Conservation (phyloP, 2,797 vertebrate genomes). For the Pogoniulus pusillus region DNA sequence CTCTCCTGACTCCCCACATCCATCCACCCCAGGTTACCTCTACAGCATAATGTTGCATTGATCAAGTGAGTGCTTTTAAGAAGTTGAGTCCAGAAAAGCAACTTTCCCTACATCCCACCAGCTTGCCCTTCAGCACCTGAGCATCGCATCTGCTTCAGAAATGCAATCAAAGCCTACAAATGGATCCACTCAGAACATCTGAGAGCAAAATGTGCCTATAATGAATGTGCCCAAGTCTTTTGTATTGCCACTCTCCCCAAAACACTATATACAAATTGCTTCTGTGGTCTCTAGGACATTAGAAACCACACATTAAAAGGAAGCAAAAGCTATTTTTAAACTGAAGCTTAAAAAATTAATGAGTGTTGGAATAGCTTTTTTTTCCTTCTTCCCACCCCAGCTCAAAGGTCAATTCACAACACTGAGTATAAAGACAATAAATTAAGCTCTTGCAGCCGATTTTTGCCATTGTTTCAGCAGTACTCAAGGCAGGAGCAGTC, state of each 20-base stretch:
- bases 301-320: not conserved
- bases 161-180: not conserved
- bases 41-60: not conserved
- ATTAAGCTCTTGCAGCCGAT: not conserved
- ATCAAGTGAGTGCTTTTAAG: not conserved
- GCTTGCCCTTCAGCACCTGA: not conserved
- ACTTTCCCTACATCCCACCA: not conserved
- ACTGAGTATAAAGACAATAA: not conserved
- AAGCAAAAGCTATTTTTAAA: not conserved
- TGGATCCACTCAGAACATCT: not conserved
- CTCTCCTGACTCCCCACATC: not conserved
- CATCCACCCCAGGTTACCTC: not conserved
- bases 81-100: not conserved
- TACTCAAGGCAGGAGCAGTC: not conserved
- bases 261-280: not conserved
- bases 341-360: not conserved
- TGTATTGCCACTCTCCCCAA: not conserved
- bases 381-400: not conserved
- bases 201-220: not conserved
- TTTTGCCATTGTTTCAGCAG: not conserved
- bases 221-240: not conserved
- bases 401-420: not conserved
- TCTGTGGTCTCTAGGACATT: not conserved
- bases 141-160: not conserved
- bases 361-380: not conserved